These are phyloP conservation scores for Gorilla gorilla DNA, from an alignment of 2,113 vertebrate genomes.

Conservation along the genomic window DNA sequence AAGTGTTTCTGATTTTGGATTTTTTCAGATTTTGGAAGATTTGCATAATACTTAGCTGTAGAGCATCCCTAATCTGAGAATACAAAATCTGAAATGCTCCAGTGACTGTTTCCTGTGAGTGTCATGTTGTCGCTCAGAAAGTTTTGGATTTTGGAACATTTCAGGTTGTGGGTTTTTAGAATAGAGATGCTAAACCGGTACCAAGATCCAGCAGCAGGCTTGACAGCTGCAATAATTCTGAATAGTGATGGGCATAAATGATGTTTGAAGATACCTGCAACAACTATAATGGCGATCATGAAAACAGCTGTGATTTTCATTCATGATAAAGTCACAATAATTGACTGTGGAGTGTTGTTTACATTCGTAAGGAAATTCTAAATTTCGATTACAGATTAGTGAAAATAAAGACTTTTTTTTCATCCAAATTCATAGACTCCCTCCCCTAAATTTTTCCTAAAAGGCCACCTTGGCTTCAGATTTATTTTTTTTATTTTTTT, in stretches of 20 bases:
- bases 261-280: not conserved
- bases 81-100: not conserved
- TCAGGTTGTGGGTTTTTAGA: not conserved
- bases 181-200: not conserved
- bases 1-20: not conserved
- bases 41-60: not conserved
- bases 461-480: no score
- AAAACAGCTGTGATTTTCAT: not conserved
- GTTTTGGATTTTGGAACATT: not conserved
- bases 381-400: not conserved
- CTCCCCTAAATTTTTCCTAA: not conserved
- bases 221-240: not conserved
- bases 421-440: not conserved
- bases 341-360: not conserved
- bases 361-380: not conserved
- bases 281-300: rapidly evolving
- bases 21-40: not conserved
- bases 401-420: not conserved
- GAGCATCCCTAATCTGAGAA: not conserved
- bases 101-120: not conserved
- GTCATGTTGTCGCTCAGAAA: not conserved
- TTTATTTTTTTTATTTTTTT: not conserved
- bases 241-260: not conserved
- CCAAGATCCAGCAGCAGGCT: not conserved
- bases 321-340: not conserved